Conservation (phyloP, 2,113 vertebrate species). For the Helogale parvula region DNA sequence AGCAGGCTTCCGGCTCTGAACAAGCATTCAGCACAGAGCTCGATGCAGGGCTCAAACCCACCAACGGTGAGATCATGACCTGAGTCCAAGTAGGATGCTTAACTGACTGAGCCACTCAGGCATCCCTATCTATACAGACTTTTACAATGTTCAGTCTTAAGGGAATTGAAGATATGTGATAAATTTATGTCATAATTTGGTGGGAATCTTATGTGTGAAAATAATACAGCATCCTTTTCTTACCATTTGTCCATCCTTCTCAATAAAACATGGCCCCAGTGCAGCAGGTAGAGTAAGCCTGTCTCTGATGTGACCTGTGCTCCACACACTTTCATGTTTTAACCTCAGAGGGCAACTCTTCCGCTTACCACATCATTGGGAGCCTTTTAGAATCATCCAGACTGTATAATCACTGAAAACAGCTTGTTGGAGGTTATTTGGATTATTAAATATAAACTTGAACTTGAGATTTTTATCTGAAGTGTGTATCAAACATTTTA, state of each 20-base stretch:
- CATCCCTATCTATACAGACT: too few species aligned
- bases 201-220: not conserved
- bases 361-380: not conserved
- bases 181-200: not conserved
- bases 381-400: not conserved
- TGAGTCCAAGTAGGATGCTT: too few species aligned
- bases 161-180: not conserved
- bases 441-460: not conserved
- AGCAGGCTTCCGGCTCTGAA: too few species aligned
- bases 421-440: not conserved
- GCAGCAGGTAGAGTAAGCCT: too few species aligned
- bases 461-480: not conserved
- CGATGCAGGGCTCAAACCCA: too few species aligned
- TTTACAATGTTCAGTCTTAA: not conserved
- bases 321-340: not conserved
- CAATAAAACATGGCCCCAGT: not conserved
- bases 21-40: too few species aligned
- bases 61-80: too few species aligned
- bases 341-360: not conserved
- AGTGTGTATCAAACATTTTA: not conserved
- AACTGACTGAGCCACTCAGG: too few species aligned
- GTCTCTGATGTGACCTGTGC: accelerated
- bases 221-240: not conserved
- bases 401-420: not conserved
- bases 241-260: not conserved